Percentiles rank a stretch among this genome's conserved stretches.
phyloP scores from a whole-genome alignment of 2,888 invertebrate genomes.

The Andrena flavipes region DNA sequence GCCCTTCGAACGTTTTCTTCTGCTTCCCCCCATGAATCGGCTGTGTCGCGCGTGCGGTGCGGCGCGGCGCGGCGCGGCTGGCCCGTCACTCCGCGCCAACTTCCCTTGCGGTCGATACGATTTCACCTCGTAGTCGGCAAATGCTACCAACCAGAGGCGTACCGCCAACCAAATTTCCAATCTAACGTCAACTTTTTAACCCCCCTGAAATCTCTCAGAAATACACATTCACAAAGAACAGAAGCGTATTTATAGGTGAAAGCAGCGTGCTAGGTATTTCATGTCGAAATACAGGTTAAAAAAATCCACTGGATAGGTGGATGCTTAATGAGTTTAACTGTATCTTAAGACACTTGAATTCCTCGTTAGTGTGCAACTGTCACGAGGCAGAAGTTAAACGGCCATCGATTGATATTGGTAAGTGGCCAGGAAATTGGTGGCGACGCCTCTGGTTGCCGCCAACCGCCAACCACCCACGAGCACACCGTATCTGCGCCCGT shows the following conservation, averaged over 20 bases:
- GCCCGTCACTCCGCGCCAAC: conserved; percentile 59
- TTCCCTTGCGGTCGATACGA: conserved; percentile 78
- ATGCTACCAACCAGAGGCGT: conserved; percentile 63
- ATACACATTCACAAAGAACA: no score
- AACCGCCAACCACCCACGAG: conserved; percentile 33
- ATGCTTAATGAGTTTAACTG: no score
- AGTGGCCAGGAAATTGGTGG: conserved; percentile 29
- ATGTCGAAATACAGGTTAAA: neutral
- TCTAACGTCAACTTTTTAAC: neutral
- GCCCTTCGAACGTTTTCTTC: conserved; percentile 35
- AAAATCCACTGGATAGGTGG: neutral
- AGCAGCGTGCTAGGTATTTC: no score
- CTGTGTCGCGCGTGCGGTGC: conserved; percentile 55
- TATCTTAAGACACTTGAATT: no score
- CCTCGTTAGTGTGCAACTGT: no score
- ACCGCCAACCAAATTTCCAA: conserved; percentile 43
- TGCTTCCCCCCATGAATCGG: conserved; percentile 36
- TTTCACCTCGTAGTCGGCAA: conserved; percentile 73
- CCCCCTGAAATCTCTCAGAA: no score
- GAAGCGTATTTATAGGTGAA: no score
- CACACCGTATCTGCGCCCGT: conserved; percentile 19
- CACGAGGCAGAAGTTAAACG: neutral
- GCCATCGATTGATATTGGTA: conserved; percentile 9
- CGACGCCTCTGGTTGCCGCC: conserved; percentile 35
- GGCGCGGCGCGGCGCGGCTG: no score